A percentile compares a stretch with the other conserved stretches of the same genome.
Conservation (phyloP, 1,140 invertebrate genomes). For the Brachionus asplanchnoidis region DNA sequence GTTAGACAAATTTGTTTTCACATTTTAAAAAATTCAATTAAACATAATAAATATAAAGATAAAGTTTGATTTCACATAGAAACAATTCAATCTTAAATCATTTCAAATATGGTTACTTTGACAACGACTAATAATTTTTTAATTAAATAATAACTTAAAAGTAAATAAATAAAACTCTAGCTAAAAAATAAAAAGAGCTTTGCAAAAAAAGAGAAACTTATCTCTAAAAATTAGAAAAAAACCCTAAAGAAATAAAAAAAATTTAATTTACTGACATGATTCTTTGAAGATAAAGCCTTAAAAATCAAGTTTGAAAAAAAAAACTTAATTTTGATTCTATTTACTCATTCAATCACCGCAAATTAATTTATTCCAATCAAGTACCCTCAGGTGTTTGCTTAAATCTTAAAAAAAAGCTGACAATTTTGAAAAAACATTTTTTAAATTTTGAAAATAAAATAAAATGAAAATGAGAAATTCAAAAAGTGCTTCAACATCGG, state of each 20-base stretch:
- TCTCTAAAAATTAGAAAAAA: neutral
- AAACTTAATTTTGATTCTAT: neutral
- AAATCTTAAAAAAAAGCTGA: neutral
- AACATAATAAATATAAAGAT: neutral
- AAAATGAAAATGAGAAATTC: conserved; percentile 4
- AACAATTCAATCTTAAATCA: neutral
- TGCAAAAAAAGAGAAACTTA: neutral
- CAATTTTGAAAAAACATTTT: neutral
- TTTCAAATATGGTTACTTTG: neutral
- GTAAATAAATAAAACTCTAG: neutral
- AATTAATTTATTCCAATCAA: conserved; percentile 2
- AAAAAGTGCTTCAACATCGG: conserved; percentile 5
- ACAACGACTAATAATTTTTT: neutral
- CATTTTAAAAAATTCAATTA: neutral
- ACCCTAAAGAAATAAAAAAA: neutral
- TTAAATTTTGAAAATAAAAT: neutral
- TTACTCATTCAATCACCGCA: neutral
- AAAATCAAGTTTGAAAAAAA: neutral
- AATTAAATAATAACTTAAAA: neutral
- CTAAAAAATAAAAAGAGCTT: neutral
- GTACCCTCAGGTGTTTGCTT: conserved; percentile 8
- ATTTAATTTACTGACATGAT: neutral
- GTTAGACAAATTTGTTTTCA: neutral
- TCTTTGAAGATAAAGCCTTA: neutral
- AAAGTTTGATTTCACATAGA: neutral